phyloP scores from a whole-genome alignment of 2,113 vertebrate species.

The Guaruba guarouba region DNA sequence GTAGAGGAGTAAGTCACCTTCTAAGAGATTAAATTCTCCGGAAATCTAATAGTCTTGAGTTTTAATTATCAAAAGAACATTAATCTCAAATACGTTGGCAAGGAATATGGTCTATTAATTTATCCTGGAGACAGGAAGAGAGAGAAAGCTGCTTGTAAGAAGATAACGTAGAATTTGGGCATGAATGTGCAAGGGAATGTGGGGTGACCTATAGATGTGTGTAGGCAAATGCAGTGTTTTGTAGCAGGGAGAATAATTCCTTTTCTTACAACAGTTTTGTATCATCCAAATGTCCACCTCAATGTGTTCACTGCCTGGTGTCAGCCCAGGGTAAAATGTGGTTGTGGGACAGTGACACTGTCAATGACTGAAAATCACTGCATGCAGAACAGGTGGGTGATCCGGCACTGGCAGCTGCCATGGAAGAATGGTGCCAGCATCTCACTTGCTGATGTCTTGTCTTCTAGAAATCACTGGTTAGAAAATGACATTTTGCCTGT shows the following conservation, averaged over 20 bases:
- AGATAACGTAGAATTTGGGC: background rate
- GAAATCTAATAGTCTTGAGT: background rate
- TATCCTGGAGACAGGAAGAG: background rate
- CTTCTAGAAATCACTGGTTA: background rate
- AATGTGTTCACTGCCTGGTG: background rate
- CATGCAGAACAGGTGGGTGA: background rate
- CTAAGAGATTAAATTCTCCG: background rate
- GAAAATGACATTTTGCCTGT: background rate
- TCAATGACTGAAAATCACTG: too few relatives aligned
- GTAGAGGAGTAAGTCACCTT: background rate
- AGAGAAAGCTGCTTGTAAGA: background rate
- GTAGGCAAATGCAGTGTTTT: background rate
- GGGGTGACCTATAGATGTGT: background rate
- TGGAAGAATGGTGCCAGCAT: background rate
- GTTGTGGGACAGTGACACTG: background rate
- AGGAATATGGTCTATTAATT: background rate
- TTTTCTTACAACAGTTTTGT: background rate
- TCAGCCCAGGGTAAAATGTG: background rate
- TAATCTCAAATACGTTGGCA: background rate
- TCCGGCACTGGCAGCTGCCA: accelerated
- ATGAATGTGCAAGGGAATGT: background rate
- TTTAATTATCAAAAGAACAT: background rate
- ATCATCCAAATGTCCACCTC: background rate
- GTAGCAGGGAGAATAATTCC: background rate
- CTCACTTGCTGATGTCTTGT: background rate